Evolutionary conservation across 2,888 invertebrate species (phyloP).

Genomic region (Thecocarcelia acutangulata): DNA sequence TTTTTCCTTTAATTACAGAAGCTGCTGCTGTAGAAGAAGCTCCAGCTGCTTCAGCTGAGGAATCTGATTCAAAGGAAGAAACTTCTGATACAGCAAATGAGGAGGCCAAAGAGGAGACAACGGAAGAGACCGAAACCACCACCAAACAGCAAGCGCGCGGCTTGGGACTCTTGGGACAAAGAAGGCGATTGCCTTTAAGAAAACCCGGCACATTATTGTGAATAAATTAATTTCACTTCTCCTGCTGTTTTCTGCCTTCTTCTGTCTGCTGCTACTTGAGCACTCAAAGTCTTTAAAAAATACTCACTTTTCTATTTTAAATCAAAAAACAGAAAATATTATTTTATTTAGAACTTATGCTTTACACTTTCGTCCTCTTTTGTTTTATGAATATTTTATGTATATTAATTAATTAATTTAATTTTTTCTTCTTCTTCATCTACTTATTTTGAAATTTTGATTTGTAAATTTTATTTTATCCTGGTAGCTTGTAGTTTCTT

Average conservation of each 20-base stretch:
- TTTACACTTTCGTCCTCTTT: not conserved
- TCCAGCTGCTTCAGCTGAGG: conserved; percentile 65
- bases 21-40: conserved; percentile 69
- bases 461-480: conserved; percentile 38
- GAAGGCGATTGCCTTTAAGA: conserved; percentile 85
- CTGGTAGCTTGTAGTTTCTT: conserved; percentile 44
- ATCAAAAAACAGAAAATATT: conserved; percentile 8
- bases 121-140: conserved; percentile 82
- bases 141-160: conserved; percentile 85
- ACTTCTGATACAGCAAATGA: conserved; percentile 67
- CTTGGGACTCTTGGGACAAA: conserved; percentile 86
- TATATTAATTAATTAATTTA: conserved; percentile 60
- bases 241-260: conserved; percentile 18
- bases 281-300: conserved; percentile 47
- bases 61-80: conserved; percentile 67
- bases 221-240: conserved; percentile 53
- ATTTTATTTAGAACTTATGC: conserved; percentile 24
- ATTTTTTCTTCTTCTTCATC: conserved; percentile 20
- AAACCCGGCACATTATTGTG: conserved; percentile 83
- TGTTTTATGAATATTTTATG: conserved; percentile 18
- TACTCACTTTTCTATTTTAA: conserved; percentile 51
- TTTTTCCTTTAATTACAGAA: conserved; percentile 50
- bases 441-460: conserved; percentile 23
- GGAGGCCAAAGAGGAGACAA: conserved; percentile 74
- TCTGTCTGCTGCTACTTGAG: conserved; percentile 38